phyloP scores from a whole-genome alignment of 2,797 vertebrate genomes.

The Eleutherodactylus coqui region DNA sequence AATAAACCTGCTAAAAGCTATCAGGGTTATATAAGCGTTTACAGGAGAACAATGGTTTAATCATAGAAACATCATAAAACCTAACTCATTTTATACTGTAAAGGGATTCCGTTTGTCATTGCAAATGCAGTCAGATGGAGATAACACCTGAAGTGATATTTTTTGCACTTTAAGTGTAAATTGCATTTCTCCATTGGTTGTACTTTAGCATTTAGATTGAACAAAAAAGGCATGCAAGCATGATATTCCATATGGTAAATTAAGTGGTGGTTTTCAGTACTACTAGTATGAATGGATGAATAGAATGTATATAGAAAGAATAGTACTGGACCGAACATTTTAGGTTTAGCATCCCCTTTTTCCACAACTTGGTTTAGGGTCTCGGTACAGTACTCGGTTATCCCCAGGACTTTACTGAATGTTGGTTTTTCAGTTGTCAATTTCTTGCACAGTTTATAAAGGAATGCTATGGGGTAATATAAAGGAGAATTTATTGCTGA shows the following conservation, averaged over 20 bases:
- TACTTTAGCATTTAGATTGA: neutral
- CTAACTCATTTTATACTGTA: neutral
- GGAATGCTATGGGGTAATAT: too few species aligned
- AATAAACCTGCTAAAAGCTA: neutral
- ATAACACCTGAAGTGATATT: conserved; percentile 30
- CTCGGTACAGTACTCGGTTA: neutral
- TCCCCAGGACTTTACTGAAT: too few species aligned
- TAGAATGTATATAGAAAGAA: neutral
- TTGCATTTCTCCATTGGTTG: conserved; percentile 10
- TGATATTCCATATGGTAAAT: neutral
- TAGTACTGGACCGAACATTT: neutral
- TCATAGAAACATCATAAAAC: neutral
- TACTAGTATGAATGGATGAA: too few species aligned
- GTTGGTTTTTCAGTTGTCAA: too few species aligned
- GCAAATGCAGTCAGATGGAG: conserved; percentile 19
- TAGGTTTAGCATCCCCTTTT: neutral
- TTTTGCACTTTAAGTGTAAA: conserved; percentile 54
- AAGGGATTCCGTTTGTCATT: conserved; percentile 29
- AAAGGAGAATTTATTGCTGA: too few species aligned
- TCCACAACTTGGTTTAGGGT: neutral
- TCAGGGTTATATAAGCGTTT: neutral
- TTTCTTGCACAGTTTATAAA: too few species aligned
- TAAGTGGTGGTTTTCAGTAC: neutral
- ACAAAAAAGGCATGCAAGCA: neutral
- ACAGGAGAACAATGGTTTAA: neutral